Conservation (phyloP, 2,888 invertebrate species). For the Drosophila helvetica region DNA sequence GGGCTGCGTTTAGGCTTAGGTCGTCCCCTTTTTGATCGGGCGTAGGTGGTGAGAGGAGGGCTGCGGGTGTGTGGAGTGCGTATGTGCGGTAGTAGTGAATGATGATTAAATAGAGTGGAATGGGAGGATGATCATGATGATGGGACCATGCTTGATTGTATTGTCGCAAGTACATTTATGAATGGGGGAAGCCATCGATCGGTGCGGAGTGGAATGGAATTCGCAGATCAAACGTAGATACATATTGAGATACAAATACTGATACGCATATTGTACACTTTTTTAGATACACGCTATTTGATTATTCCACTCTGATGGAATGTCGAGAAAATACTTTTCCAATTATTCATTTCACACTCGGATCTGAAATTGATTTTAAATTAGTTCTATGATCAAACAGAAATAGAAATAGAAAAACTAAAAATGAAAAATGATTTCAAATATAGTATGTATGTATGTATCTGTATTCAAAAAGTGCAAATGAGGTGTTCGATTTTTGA, state of each 20-base stretch:
- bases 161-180: conserved; percentile 38
- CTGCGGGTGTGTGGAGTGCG: conserved; percentile 7
- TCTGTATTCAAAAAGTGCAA: neutral
- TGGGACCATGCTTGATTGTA: conserved; percentile 32
- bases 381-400: conserved; percentile 26
- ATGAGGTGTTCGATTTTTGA: conserved; percentile 23
- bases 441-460: neutral
- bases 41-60: conserved; percentile 8
- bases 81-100: conserved; percentile 28
- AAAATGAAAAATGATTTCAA: conserved; percentile 10
- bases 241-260: conserved; percentile 2
- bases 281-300: neutral
- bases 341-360: conserved; percentile 20
- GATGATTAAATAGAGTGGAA: conserved; percentile 17
- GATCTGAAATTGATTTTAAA: conserved; percentile 28
- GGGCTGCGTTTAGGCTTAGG: conserved; percentile 52
- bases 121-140: conserved; percentile 51
- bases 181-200: conserved; percentile 17
- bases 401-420: neutral
- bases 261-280: neutral
- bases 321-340: conserved; percentile 24
- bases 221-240: conserved; percentile 4
- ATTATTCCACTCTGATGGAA: conserved; percentile 41
- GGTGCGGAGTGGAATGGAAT: conserved; percentile 15
- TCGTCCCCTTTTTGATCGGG: conserved; percentile 2